A percentile compares a stretch with the other conserved stretches of the same genome.
Conservation (phyloP, 2,797 vertebrate species). For the Bucorvus abyssinicus region DNA sequence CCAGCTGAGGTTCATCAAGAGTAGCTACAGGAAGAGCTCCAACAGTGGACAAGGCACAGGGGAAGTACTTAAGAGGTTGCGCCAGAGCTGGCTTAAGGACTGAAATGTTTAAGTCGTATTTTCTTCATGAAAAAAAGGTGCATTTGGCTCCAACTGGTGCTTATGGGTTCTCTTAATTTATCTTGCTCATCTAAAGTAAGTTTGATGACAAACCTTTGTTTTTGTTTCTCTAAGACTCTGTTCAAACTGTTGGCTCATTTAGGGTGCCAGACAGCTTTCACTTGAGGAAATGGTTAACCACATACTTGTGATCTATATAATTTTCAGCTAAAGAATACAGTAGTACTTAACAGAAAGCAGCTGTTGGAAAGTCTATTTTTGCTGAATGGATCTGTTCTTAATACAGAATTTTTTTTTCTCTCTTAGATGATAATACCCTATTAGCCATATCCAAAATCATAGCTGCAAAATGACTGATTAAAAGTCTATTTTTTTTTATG, state of each 20-base stretch:
- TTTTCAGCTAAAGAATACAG: conserved; percentile 53
- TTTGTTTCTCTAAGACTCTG: background rate
- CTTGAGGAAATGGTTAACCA: conserved; percentile 32
- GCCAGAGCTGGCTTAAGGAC: background rate
- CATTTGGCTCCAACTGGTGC: background rate
- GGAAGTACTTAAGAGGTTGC: background rate
- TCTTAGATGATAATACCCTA: conserved; percentile 14
- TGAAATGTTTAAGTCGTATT: conserved; percentile 11
- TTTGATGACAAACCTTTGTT: background rate
- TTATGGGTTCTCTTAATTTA: background rate
- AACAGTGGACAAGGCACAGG: background rate
- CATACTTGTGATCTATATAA: conserved; percentile 39
- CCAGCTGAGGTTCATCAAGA: background rate
- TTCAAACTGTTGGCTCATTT: background rate
- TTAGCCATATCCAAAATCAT: conserved; percentile 24
- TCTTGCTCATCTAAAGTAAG: background rate
- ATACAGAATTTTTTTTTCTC: conserved; percentile 44
- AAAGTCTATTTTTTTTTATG: conserved; percentile 23
- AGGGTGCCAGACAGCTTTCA: background rate
- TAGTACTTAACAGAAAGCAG: conserved; percentile 37
- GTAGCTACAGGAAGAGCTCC: background rate
- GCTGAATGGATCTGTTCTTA: background rate
- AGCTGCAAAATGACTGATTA: conserved; percentile 37
- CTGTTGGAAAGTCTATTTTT: conserved; percentile 20
- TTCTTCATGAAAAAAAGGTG: background rate